These are phyloP conservation scores for Paradisaea rubra DNA, from an alignment of 2,113 vertebrate species.

Conservation along the genomic window DNA sequence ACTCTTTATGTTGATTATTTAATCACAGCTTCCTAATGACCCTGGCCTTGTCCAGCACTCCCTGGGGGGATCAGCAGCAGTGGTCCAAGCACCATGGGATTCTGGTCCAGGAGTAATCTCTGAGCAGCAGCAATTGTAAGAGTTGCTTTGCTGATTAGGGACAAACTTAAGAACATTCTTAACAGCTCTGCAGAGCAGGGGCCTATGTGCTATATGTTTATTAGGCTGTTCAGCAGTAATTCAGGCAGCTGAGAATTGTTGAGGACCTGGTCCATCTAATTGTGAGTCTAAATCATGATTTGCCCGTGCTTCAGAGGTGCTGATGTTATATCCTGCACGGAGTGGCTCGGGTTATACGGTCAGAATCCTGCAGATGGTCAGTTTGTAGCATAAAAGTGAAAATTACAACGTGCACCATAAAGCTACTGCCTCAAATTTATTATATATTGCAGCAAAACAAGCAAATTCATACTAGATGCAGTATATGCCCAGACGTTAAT, in stretches of 20 bases:
- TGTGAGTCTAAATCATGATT: conserved; percentile 39
- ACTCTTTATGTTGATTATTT: neutral
- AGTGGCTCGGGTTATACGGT: neutral
- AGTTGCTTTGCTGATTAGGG: conserved; percentile 18
- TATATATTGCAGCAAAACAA: conserved; percentile 55
- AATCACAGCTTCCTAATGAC: neutral
- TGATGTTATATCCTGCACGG: neutral
- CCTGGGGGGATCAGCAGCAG: neutral
- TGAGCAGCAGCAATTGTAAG: neutral
- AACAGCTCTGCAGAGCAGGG: conserved; percentile 6
- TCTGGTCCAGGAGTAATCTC: neutral
- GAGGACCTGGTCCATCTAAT: conserved; percentile 25
- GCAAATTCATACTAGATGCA: conserved; percentile 49
- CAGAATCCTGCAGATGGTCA: conserved; percentile 40
- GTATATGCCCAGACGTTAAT: conserved; percentile 45
- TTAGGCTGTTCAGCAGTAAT: conserved; percentile 11
- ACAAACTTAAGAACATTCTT: neutral
- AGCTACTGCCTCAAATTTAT: conserved; percentile 50
- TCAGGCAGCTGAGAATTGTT: conserved; percentile 30
- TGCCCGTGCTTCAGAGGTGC: neutral
- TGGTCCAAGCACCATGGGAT: neutral
- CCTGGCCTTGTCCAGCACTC: neutral
- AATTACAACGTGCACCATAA: conserved; percentile 42
- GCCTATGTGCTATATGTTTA: neutral
- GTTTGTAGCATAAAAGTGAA: conserved; percentile 47